phyloP scores from a whole-genome alignment of 2,113 vertebrate species.

The Cnemophilus loriae region DNA sequence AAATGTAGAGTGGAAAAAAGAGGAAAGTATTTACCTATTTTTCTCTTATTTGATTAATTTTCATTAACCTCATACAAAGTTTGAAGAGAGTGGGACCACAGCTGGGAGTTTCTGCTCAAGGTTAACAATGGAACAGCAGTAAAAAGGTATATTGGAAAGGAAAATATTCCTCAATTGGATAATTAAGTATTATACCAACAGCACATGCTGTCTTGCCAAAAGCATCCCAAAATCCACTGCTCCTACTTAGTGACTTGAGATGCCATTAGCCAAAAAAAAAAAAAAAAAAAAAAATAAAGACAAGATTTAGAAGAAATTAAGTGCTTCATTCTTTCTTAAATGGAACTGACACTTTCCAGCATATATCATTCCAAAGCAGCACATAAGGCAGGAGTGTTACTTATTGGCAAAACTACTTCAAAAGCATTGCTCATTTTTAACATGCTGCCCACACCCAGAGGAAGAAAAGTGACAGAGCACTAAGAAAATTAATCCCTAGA shows the following conservation, averaged over 20 bases:
- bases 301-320: not conserved
- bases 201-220: not conserved
- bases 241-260: not conserved
- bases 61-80: not conserved
- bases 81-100: not conserved
- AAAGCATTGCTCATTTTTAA: not conserved
- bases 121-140: not conserved
- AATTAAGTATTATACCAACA: not conserved
- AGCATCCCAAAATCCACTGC: not conserved
- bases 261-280: not conserved
- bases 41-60: not conserved
- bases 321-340: not conserved
- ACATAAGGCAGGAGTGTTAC: not conserved
- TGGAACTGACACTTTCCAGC: not conserved
- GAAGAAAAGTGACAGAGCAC: not conserved
- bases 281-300: not conserved
- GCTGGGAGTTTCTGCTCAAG: not conserved
- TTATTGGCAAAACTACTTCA: not conserved
- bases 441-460: not conserved
- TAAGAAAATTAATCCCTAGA: conserved; percentile 4
- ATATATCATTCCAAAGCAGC: not conserved
- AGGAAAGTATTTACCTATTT: not conserved
- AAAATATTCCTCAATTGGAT: not conserved
- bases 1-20: not conserved
- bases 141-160: not conserved